A percentile compares a stretch with the other conserved stretches of the same genome.
Conservation (phyloP, 2,888 invertebrate genomes). For the Tipula vernalis region DNA sequence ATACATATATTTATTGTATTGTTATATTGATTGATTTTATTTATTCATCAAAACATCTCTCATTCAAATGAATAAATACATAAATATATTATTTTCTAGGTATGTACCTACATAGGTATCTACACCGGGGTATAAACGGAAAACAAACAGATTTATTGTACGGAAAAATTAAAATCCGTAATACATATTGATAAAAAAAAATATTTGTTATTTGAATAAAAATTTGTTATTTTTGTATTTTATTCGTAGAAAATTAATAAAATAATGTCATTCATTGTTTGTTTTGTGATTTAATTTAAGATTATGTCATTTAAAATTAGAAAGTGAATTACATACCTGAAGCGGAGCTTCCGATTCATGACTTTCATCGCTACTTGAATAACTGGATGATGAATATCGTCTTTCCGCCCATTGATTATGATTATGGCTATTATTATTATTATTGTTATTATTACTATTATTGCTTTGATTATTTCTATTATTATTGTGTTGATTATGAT, state of each 20-base stretch:
- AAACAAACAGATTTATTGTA: background rate
- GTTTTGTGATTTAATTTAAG: background rate
- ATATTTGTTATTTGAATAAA: background rate
- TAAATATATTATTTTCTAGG: background rate
- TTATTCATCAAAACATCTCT: background rate
- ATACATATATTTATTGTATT: background rate
- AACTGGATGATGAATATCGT: conserved; percentile 23
- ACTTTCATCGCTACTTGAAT: conserved; percentile 25
- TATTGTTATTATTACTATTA: background rate
- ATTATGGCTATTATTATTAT: background rate
- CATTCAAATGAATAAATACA: background rate
- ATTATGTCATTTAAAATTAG: background rate
- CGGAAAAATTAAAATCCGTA: background rate
- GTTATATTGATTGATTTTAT: background rate
- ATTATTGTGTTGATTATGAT: background rate
- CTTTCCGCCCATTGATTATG: conserved; percentile 12
- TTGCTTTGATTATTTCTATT: background rate
- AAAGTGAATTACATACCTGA: conserved; percentile 19
- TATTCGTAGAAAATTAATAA: background rate
- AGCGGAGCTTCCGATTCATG: conserved; percentile 24
- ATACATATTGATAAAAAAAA: background rate
- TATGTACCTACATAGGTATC: background rate
- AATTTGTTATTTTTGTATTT: background rate
- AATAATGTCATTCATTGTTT: background rate
- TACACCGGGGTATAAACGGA: background rate